phyloP scores from a whole-genome alignment of 2,888 invertebrate species.

The Scaptomyza reducta region DNA sequence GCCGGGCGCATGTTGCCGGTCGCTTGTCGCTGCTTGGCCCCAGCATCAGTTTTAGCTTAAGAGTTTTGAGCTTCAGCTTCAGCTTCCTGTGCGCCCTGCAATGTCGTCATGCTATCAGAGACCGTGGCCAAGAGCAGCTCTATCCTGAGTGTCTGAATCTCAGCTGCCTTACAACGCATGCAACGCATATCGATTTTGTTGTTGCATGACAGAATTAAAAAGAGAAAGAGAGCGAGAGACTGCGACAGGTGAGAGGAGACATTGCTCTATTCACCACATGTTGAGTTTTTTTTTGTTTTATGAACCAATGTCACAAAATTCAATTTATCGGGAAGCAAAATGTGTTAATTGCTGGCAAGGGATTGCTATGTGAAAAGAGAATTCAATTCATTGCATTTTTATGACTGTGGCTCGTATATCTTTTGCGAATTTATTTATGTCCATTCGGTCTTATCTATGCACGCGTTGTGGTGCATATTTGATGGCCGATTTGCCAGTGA shows the following conservation, averaged over 20 bases:
- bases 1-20: slow-evolving; percentile 58
- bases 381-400: slow-evolving; percentile 33
- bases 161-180: slow-evolving; percentile 39
- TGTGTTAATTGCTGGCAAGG: slow-evolving; percentile 62
- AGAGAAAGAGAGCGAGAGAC: slow-evolving; percentile 2
- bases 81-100: slow-evolving; percentile 74
- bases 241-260: slow-evolving; percentile 36
- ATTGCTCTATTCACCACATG: slow-evolving; percentile 52
- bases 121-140: slow-evolving; percentile 28
- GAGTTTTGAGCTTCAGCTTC: slow-evolving; percentile 39
- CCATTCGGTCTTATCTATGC: slow-evolving; percentile 43
- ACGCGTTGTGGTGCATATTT: slow-evolving; percentile 53
- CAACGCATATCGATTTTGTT: slow-evolving; percentile 71
- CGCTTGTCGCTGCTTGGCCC: slow-evolving; percentile 61
- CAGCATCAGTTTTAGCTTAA: slow-evolving; percentile 21
- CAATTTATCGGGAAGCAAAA: slow-evolving; percentile 53
- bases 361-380: slow-evolving; percentile 13
- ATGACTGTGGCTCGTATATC: slow-evolving; percentile 64
- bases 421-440: slow-evolving; percentile 39
- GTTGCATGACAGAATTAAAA: slow-evolving; percentile 14
- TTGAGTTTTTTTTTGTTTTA: slow-evolving; percentile 38
- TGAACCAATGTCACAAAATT: slow-evolving; percentile 31
- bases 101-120: slow-evolving; percentile 70
- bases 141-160: slow-evolving; percentile 22
- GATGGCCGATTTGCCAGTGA: slow-evolving; percentile 68